These are phyloP conservation scores for Notarius quadriscutis DNA, from an alignment of 2,113 vertebrate genomes.

Conservation along the genomic window DNA sequence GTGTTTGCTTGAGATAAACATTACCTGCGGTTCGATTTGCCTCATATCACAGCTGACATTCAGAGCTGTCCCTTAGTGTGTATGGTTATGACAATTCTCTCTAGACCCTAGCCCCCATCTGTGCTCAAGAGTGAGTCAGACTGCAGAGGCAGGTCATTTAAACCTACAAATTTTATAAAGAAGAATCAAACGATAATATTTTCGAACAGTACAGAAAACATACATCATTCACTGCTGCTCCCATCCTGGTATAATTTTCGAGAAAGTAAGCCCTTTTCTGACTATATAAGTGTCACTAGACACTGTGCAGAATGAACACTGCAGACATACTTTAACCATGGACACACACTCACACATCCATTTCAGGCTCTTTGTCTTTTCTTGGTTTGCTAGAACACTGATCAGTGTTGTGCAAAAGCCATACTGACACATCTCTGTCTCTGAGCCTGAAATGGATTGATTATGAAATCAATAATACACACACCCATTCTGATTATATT, in stretches of 20 bases:
- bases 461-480: conserved; percentile 53
- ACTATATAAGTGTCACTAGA: conserved; percentile 9
- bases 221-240: conserved; percentile 31
- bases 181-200: conserved; percentile 23
- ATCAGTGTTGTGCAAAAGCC: conserved; percentile 27
- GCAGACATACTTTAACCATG: conserved; percentile 28
- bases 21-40: not conserved
- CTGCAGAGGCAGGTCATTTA: conserved; percentile 47
- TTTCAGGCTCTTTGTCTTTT: conserved; percentile 40
- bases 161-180: conserved; percentile 59
- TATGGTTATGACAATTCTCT: conserved; percentile 44
- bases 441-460: conserved; percentile 49
- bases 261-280: conserved; percentile 1
- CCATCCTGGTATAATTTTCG: conserved; percentile 51
- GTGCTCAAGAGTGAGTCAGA: conserved; percentile 59
- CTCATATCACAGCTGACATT: conserved; percentile 9
- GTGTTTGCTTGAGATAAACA: not conserved
- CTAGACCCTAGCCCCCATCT: conserved; percentile 48
- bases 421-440: conserved; percentile 44
- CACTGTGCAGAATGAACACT: conserved; percentile 49
- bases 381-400: conserved; percentile 36
- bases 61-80: conserved; percentile 14
- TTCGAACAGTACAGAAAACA: conserved; percentile 47
- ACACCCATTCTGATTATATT: conserved; percentile 20
- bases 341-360: conserved; percentile 17